Evolutionary conservation across 2,797 vertebrate species (phyloP).

Genomic region (Mormyrus hasselquistii): DNA sequence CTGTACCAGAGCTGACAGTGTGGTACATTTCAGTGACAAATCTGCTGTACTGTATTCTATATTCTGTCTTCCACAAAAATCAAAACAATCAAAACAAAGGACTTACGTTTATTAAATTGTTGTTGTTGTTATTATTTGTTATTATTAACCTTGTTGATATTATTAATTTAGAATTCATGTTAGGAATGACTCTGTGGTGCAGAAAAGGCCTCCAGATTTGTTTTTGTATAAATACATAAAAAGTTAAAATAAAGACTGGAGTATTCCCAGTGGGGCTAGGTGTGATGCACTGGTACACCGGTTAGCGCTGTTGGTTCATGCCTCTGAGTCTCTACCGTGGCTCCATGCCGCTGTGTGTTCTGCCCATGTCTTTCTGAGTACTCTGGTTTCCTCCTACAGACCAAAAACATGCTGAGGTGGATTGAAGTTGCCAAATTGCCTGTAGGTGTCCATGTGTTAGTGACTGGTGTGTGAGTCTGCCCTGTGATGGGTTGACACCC

Average conservation of each 20-base stretch:
- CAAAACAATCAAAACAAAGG: neutral
- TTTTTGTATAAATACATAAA: neutral
- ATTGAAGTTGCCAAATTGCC: neutral
- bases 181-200: neutral
- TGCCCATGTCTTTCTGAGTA: neutral
- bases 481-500: neutral
- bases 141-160: neutral
- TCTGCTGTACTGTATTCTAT: neutral
- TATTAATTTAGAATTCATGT: neutral
- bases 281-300: neutral
- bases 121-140: neutral
- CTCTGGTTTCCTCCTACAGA: neutral
- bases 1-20: neutral
- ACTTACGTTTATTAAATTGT: neutral
- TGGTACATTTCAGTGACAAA: neutral
- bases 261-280: conserved; percentile 44
- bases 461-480: neutral
- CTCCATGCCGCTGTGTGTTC: neutral
- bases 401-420: neutral
- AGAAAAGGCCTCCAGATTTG: conserved; percentile 7
- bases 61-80: no score
- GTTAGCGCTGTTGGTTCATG: neutral
- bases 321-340: neutral
- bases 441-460: neutral
- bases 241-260: conserved; percentile 44